A percentile compares a stretch with the other conserved stretches of the same genome.
phyloP scores from a whole-genome alignment of 2,797 vertebrate species.

The Poecilia gillii region DNA sequence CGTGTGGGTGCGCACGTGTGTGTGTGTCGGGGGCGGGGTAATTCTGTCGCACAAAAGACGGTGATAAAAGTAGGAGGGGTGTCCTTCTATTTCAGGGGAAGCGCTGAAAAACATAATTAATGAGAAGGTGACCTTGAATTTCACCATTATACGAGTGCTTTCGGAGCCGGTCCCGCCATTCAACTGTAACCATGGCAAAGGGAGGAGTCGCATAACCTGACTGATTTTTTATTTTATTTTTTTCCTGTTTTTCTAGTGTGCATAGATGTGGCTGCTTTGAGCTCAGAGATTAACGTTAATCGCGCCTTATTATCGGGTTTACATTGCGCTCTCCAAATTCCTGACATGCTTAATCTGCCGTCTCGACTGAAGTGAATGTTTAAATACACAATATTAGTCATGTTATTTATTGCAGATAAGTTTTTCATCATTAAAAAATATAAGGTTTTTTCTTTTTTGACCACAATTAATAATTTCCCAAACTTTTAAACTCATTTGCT shows the following conservation, averaged over 20 bases:
- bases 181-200: conserved; percentile 67
- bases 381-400: conserved; percentile 4
- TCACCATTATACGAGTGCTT: conserved; percentile 37
- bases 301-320: conserved; percentile 46
- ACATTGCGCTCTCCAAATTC: conserved; percentile 31
- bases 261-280: conserved; percentile 44
- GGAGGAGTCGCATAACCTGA: conserved; percentile 54
- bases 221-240: conserved; percentile 28
- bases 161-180: conserved; percentile 53
- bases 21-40: conserved; percentile 13
- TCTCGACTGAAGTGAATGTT: conserved; percentile 32
- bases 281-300: conserved; percentile 60
- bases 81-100: conserved; percentile 65
- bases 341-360: conserved; percentile 46
- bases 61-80: conserved; percentile 63
- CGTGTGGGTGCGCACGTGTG: not conserved
- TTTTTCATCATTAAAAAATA: not conserved
- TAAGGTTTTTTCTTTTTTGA: not conserved
- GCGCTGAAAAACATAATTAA: conserved; percentile 75
- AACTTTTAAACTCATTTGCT: conserved; percentile 32
- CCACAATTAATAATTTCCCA: conserved; percentile 13
- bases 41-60: conserved; percentile 62
- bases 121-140: conserved; percentile 78
- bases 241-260: conserved; percentile 22
- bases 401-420: conserved; percentile 13